A percentile compares a stretch with the other conserved stretches of the same genome.
These are phyloP conservation scores for Columba janthina DNA, from an alignment of 2,113 vertebrate species.

Conservation along the genomic window DNA sequence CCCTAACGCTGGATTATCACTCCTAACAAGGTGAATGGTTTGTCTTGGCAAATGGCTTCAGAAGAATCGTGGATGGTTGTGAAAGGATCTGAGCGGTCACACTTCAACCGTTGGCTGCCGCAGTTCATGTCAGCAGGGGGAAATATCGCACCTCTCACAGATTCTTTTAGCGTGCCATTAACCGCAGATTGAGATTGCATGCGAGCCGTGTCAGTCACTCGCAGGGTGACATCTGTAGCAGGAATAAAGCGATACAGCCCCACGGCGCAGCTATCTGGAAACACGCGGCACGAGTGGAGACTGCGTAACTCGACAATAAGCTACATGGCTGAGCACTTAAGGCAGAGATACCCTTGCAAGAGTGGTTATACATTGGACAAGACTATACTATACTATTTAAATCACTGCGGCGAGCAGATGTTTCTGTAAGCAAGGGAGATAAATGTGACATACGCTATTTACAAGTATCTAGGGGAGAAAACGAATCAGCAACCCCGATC, in stretches of 20 bases:
- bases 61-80: slow-evolving; percentile 19
- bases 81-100: slow-evolving; percentile 32
- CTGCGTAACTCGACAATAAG: background rate
- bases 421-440: background rate
- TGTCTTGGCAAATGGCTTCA: slow-evolving; percentile 62
- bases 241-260: background rate
- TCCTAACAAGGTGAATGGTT: slow-evolving; percentile 57
- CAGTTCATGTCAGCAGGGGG: slow-evolving; percentile 27
- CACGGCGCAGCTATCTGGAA: background rate
- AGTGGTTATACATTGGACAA: background rate
- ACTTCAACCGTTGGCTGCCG: slow-evolving; percentile 44
- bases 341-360: background rate
- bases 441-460: background rate
- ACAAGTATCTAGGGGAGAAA: no score
- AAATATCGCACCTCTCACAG: background rate
- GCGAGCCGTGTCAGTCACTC: background rate
- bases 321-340: background rate
- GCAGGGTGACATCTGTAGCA: background rate
- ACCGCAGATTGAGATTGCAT: background rate
- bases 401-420: background rate
- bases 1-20: slow-evolving; percentile 55
- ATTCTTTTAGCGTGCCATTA: background rate
- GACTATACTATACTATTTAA: accelerated
- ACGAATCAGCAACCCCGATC: background rate
- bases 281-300: background rate